Evolutionary conservation across 2,113 vertebrate genomes (phyloP).

Genomic region (Mus pahari): DNA sequence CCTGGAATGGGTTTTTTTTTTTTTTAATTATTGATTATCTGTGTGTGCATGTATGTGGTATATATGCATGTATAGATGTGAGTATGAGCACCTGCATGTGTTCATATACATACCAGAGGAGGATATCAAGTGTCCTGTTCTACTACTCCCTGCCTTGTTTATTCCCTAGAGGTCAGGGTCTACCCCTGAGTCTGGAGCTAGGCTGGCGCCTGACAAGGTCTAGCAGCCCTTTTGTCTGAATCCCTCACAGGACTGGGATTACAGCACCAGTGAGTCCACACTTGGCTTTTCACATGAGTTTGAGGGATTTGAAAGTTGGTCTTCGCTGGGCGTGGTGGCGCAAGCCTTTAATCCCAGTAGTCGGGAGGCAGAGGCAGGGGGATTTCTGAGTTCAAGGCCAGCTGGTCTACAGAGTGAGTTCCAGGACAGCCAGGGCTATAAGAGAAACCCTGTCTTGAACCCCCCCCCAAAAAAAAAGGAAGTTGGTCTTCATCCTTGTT

Average conservation of each 20-base stretch:
- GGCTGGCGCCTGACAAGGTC: background rate
- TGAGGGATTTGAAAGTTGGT: background rate
- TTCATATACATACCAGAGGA: background rate
- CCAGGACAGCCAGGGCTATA: too few species aligned
- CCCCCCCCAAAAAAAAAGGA: too few species aligned
- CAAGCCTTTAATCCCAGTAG: too few species aligned
- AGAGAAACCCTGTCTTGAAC: too few species aligned
- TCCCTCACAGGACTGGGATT: background rate
- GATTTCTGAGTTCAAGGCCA: too few species aligned
- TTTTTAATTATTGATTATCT: slow-evolving; percentile 2
- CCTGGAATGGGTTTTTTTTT: background rate
- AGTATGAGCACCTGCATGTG: background rate
- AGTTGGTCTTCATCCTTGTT: background rate
- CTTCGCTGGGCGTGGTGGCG: too few species aligned
- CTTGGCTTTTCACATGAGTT: background rate
- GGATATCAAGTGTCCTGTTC: background rate
- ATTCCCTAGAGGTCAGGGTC: background rate
- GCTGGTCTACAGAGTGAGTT: too few species aligned
- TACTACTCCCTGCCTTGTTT: background rate
- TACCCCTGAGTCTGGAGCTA: background rate
- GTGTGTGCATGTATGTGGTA: background rate
- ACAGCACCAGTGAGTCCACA: background rate
- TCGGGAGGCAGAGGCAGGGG: too few species aligned
- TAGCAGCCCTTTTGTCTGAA: background rate
- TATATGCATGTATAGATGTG: background rate